Conservation (phyloP, 2,888 invertebrate species). For the Petrolisthes manimaculis region DNA sequence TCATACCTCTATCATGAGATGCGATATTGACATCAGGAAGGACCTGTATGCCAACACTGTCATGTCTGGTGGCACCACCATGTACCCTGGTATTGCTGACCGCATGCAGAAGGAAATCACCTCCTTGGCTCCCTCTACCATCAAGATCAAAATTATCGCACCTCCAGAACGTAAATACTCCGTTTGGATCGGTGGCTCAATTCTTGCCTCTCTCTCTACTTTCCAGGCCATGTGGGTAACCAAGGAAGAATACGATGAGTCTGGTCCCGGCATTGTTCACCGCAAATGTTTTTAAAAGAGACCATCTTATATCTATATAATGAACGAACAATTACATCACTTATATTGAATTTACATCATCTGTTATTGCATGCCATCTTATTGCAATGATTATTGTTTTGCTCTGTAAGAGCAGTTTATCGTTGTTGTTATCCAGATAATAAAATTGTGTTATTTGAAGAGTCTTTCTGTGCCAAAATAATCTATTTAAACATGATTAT, state of each 20-base stretch:
- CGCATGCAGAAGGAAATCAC: slow-evolving; percentile 67
- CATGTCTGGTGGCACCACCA: slow-evolving; percentile 63
- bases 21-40: slow-evolving; percentile 67
- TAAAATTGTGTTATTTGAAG: too few relatives aligned
- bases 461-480: too few relatives aligned
- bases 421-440: not conserved
- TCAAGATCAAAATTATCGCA: slow-evolving; percentile 68
- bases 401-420: not conserved
- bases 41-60: slow-evolving; percentile 61
- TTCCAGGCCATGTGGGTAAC: slow-evolving; percentile 67
- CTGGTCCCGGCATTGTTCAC: slow-evolving; percentile 67
- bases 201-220: slow-evolving; percentile 67
- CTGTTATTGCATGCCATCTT: too few relatives aligned
- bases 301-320: not conserved
- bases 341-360: too few relatives aligned
- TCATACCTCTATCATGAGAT: slow-evolving; percentile 75
- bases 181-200: slow-evolving; percentile 69
- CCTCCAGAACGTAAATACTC: slow-evolving; percentile 69
- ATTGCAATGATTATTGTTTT: not conserved
- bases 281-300: slow-evolving; percentile 66
- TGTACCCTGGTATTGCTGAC: slow-evolving; percentile 65
- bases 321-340: too few relatives aligned
- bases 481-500: too few relatives aligned
- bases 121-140: slow-evolving; percentile 70
- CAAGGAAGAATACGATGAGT: slow-evolving; percentile 67